These are phyloP conservation scores for Mactra quadrangularis DNA, from an alignment of 1,140 invertebrate genomes.

Conservation along the genomic window DNA sequence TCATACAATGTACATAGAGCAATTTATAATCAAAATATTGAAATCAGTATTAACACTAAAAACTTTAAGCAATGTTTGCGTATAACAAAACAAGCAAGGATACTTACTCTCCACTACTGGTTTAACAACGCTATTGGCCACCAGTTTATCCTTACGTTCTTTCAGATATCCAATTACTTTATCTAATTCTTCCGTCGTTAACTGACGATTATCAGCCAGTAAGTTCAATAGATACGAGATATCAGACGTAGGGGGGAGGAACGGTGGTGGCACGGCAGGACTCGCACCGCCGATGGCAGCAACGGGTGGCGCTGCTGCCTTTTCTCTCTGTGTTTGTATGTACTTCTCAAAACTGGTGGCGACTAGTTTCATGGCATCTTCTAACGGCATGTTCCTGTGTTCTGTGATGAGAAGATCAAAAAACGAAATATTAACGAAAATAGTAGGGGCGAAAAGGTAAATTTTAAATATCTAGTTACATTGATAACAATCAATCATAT, in stretches of 20 bases:
- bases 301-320: constrained; percentile 52
- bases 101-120: constrained; percentile 37
- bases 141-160: constrained; percentile 87
- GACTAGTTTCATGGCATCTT: constrained; percentile 93
- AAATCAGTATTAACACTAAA: too few species aligned
- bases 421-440: too few species aligned
- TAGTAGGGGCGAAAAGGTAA: too few species aligned
- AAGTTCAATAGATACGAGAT: constrained; percentile 90
- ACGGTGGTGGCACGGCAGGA: constrained; percentile 36
- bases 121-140: constrained; percentile 50
- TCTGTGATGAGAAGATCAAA: constrained; percentile 85
- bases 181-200: constrained; percentile 92
- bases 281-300: constrained; percentile 11
- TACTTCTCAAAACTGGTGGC: constrained; percentile 91
- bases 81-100: too few species aligned
- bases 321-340: constrained; percentile 84
- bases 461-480: too few species aligned
- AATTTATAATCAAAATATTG: too few species aligned
- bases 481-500: too few species aligned
- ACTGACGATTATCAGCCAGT: constrained; percentile 90
- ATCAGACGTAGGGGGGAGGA: constrained; percentile 71
- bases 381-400: constrained; percentile 97
- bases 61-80: too few species aligned
- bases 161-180: constrained; percentile 91
- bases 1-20: too few species aligned